phyloP scores from a whole-genome alignment of 2,113 vertebrate genomes.

The Micronisus gabar region DNA sequence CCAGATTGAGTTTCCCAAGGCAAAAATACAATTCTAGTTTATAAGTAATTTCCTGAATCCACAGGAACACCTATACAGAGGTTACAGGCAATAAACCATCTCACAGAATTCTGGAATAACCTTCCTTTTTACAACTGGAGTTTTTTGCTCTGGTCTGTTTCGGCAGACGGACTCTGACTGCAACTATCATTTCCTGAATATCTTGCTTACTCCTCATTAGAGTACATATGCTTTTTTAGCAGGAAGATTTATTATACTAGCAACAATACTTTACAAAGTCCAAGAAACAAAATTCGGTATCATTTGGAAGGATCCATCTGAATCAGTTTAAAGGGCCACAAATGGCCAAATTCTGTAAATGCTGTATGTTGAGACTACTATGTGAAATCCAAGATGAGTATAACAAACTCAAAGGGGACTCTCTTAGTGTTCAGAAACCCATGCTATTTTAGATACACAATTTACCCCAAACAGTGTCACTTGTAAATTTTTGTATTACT shows the following conservation, averaged over 20 bases:
- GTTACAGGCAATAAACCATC: neutral
- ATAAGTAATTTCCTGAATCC: neutral
- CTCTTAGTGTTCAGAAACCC: neutral
- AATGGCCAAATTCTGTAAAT: neutral
- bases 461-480: neutral
- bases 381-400: neutral
- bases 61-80: neutral
- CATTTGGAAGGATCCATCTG: neutral
- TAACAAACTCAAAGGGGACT: neutral
- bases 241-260: neutral
- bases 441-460: neutral
- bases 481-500: neutral
- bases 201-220: neutral
- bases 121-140: neutral
- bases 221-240: accelerated
- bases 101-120: neutral
- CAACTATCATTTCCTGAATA: neutral
- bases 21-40: neutral
- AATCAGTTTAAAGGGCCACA: neutral
- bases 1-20: neutral
- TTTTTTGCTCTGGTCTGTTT: neutral
- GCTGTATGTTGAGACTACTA: neutral
- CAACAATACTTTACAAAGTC: neutral
- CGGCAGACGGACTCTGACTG: neutral
- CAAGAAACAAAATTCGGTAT: neutral